Percentiles rank a stretch among this genome's conserved stretches.
Evolutionary conservation across 2,888 invertebrate genomes (phyloP).

Genomic region (Scaptomyza flava): DNA sequence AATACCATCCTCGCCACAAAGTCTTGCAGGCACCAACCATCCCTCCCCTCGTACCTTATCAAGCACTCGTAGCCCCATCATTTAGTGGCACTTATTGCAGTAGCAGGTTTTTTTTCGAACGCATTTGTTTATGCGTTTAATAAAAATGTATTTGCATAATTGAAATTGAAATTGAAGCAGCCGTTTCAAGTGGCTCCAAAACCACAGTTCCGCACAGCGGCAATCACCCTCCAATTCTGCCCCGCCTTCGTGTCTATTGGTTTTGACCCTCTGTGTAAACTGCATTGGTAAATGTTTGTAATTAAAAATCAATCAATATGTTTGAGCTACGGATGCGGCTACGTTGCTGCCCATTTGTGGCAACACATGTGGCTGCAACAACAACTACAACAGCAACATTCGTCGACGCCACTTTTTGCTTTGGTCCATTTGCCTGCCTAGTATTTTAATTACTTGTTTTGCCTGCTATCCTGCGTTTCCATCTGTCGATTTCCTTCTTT

Average conservation of each 20-base stretch:
- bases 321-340: conserved; percentile 54
- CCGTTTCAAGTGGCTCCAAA: conserved; percentile 39
- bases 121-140: conserved; percentile 76
- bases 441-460: conserved; percentile 76
- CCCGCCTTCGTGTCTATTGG: conserved; percentile 6
- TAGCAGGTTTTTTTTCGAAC: conserved; percentile 24
- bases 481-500: conserved; percentile 43
- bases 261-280: conserved; percentile 49
- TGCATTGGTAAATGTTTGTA: conserved; percentile 70
- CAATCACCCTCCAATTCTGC: neutral
- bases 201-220: neutral
- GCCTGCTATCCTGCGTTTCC: conserved; percentile 23
- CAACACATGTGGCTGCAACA: conserved; percentile 70
- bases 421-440: conserved; percentile 71
- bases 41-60: neutral
- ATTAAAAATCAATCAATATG: conserved; percentile 79
- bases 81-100: conserved; percentile 11
- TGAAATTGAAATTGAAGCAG: conserved; percentile 75
- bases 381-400: conserved; percentile 27
- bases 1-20: too few species aligned
- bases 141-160: conserved; percentile 66
- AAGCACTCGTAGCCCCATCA: neutral
- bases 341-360: conserved; percentile 62
- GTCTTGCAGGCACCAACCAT: too few species aligned
- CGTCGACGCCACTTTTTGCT: neutral